These are phyloP conservation scores for Stenopsyche tienmushanensis DNA, from an alignment of 1,140 invertebrate genomes.

Conservation along the genomic window DNA sequence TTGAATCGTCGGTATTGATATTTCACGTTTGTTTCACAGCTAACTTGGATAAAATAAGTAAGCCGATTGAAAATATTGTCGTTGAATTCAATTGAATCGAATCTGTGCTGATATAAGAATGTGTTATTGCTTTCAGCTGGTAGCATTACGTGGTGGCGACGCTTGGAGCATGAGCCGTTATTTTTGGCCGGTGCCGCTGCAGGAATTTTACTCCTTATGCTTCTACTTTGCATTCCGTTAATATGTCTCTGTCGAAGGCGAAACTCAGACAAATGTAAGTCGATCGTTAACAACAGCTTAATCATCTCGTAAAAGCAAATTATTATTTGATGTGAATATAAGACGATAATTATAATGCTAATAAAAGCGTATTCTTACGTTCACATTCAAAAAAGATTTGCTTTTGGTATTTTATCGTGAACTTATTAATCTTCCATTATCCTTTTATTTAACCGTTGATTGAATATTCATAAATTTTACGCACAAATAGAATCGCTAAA, in stretches of 20 bases:
- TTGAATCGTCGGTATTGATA: not conserved
- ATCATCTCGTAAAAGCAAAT: too few species aligned
- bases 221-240: conserved; percentile 81
- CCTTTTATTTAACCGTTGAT: too few species aligned
- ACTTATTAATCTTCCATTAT: too few species aligned
- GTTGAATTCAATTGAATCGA: too few species aligned
- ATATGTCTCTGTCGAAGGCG: conserved; percentile 78
- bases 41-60: conserved; percentile 55
- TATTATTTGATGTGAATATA: too few species aligned
- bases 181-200: conserved; percentile 73
- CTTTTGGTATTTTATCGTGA: too few species aligned
- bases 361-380: too few species aligned
- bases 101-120: conserved; percentile 1
- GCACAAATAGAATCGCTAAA: not conserved
- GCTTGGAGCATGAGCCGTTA: conserved; percentile 74
- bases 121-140: conserved; percentile 51
- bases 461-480: not conserved
- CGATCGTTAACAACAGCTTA: too few species aligned
- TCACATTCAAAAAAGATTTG: too few species aligned
- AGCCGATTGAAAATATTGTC: conserved; percentile 38
- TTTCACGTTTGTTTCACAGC: conserved; percentile 44
- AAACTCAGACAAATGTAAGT: conserved; percentile 83
- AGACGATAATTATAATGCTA: too few species aligned
- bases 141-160: conserved; percentile 67
- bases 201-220: conserved; percentile 72